A percentile compares a stretch with the other conserved stretches of the same genome.
These are phyloP conservation scores for Prunella himalayana DNA, from an alignment of 2,113 vertebrate genomes.

Conservation along the genomic window DNA sequence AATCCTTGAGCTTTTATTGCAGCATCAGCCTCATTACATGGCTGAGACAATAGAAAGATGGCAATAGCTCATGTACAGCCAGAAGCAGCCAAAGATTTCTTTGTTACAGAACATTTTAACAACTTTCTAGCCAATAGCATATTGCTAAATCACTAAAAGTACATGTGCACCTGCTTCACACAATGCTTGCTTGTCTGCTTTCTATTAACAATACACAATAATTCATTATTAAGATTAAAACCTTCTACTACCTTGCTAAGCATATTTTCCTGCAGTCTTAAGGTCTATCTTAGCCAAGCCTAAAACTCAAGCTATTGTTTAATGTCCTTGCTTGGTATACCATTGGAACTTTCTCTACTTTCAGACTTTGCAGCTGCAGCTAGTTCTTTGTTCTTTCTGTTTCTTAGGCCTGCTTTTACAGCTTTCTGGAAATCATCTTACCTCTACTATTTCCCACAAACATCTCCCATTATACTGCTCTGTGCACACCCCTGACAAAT, in stretches of 20 bases:
- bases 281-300: not conserved
- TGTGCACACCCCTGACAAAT: not conserved
- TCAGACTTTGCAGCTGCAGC: not conserved
- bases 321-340: not conserved
- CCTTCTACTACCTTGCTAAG: not conserved
- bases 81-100: not conserved
- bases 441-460: not conserved
- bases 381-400: not conserved
- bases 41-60: not conserved
- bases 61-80: not conserved
- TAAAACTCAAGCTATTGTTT: not conserved
- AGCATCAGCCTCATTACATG: not conserved
- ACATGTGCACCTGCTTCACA: not conserved
- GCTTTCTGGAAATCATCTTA: not conserved
- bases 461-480: not conserved
- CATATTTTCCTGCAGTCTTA: not conserved
- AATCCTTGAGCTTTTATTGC: not conserved
- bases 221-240: not conserved
- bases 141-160: not conserved
- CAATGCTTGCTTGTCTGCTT: not conserved
- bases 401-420: not conserved
- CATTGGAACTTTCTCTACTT: not conserved
- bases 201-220: not conserved
- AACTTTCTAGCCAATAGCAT: not conserved
- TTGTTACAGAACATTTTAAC: not conserved